Evolutionary conservation across 2,113 vertebrate species (phyloP), one percentile per base, ranked within the genome.

Genomic region (Struthidea cinerea): DNA sequence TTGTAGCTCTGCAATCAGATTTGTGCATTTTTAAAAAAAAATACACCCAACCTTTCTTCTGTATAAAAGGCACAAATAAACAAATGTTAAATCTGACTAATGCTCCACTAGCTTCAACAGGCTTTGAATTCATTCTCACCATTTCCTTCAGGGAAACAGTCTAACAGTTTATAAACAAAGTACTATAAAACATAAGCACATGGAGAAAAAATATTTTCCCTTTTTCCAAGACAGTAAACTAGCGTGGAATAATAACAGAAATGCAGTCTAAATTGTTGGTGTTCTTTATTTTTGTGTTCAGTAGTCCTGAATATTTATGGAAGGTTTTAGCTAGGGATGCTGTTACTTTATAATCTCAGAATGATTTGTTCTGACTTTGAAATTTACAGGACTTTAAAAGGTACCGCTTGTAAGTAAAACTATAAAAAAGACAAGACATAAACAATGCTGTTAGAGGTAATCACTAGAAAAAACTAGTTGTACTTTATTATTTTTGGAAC

Each of bases 21-120:
- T 75, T 84, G 49, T 60, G 47, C 78, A 59, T 75, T 81, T 92
- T 84, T 82, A 13, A 13, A 10, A 33, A 60, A 52, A 89, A 64
- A 61, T 28, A 35, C 19, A 50, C 5, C 27, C 47, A 75, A 80
- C 49, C 80, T 64, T 87, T 60, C 52, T 78, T 77, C 73, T 75
- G 37, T 39, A 80, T 37, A 81, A 84, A 81, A 91, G 52, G 27
- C 80, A 96, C 56, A 90, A 94, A 89, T 67, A 97, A 87, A 91
- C 68, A 96, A 96, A 96, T 42, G 83, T 27, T 59, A 90, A 90
- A 79, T 87, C 49, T 94, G 67, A 92, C 64, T 87, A 95, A 94
- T 2, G n/a, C 79, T 85, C 70, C 44, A 68, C 30, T 78, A 87
- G 28, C 56, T 96, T 89, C 78, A 93, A 84, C 46, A 68, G 41